These are phyloP conservation scores for Lissocephala sabroskyi DNA, from an alignment of 2,888 invertebrate species.

Conservation along the genomic window DNA sequence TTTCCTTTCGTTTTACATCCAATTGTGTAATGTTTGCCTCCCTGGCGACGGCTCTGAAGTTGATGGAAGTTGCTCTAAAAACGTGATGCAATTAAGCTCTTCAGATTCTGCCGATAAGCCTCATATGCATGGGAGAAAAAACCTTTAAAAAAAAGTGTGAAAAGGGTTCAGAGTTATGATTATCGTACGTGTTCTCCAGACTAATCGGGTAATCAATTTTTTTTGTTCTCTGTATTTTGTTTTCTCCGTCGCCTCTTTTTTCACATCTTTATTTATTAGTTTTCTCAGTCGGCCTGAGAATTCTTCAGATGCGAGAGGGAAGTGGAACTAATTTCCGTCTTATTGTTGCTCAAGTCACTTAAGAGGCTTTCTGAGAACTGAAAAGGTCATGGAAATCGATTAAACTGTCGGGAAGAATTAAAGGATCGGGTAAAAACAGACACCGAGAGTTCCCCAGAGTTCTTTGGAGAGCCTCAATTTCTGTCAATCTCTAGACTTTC, in stretches of 20 bases:
- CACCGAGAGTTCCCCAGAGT: no score
- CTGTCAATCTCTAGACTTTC: no score
- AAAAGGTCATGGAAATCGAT: no score
- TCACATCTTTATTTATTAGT: slow-evolving; percentile 22
- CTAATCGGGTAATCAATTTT: slow-evolving; percentile 55
- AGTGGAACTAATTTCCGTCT: no score
- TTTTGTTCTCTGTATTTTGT: no score
- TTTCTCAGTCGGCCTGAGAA: slow-evolving; percentile 26
- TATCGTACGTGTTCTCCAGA: slow-evolving; percentile 55
- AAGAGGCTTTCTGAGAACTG: no score
- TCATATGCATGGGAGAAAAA: slow-evolving; percentile 26
- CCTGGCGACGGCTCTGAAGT: no score
- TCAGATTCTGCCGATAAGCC: slow-evolving; percentile 34
- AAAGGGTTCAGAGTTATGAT: slow-evolving; percentile 54
- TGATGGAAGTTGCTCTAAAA: slow-evolving; percentile 59
- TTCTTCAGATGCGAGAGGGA: background rate
- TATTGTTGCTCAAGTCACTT: no score
- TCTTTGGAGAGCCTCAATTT: no score
- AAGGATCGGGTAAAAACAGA: no score
- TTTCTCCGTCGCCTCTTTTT: slow-evolving; percentile 19
- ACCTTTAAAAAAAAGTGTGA: slow-evolving; percentile 40
- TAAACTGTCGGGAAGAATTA: no score
- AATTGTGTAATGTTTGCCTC: slow-evolving; percentile 57
- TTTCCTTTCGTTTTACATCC: slow-evolving; percentile 9
- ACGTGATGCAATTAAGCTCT: slow-evolving; percentile 62